Conservation (phyloP, 2,797 vertebrate genomes). For the Microchirus variegatus region DNA sequence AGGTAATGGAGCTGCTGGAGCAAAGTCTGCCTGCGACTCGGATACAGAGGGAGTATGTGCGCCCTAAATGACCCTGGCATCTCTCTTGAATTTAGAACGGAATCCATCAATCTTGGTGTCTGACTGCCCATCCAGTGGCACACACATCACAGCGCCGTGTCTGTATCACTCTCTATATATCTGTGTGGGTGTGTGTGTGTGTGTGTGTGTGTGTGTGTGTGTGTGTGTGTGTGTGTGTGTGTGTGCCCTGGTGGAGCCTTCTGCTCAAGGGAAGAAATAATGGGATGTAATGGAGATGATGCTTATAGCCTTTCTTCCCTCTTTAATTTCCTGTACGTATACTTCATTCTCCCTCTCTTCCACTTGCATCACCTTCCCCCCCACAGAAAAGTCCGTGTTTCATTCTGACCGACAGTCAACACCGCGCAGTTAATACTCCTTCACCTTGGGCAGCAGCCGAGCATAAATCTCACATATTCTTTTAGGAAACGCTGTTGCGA, state of each 20-base stretch:
- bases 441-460: constrained; percentile 50
- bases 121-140: constrained; percentile 36
- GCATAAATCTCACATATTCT: constrained; percentile 55
- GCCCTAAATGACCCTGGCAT: constrained; percentile 54
- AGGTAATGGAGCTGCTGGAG: constrained; percentile 56
- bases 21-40: constrained; percentile 36
- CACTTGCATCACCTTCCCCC: constrained; percentile 26
- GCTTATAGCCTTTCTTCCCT: constrained; percentile 4
- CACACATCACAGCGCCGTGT: constrained; percentile 32
- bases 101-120: constrained; percentile 64
- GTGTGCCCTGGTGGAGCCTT: constrained; percentile 33
- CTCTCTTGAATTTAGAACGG: constrained; percentile 60
- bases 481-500: constrained; percentile 33
- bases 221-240: constrained; percentile 3
- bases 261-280: constrained; percentile 52
- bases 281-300: constrained; percentile 47
- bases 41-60: constrained; percentile 38
- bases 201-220: constrained; percentile 7
- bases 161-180: constrained; percentile 30
- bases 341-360: constrained; percentile 19
- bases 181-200: constrained; percentile 3
- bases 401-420: constrained; percentile 45
- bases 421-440: constrained; percentile 48
- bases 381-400: constrained; percentile 25
- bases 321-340: constrained; percentile 12